Base-by-base conservation (phyloP, 2,797 vertebrate genomes). In the Mus caroli region DNA sequence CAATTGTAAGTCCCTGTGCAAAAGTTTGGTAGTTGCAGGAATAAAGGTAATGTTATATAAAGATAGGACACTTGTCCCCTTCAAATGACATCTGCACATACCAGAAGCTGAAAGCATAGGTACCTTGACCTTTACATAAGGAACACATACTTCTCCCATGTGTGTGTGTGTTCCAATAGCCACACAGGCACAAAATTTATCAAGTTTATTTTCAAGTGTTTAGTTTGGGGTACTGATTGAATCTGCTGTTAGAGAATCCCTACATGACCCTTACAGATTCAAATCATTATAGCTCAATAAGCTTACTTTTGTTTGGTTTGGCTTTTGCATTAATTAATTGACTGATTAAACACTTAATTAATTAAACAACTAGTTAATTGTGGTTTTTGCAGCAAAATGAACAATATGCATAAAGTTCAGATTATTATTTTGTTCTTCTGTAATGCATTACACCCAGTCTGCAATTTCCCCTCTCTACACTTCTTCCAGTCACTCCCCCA, bases 121-220 rank as follows among this genome's bases (percentile, higher is more conserved):
- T 15, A 62, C 0, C 90, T 91, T 88, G 31, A 46, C 84, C 34
- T 43, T 97, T 62, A 64, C 22, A 78, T 73, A 37, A 73, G 50
- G 93, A 86, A 31, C 77, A 8, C 6, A 73, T 9, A 14, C 56
- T 90, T 43, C 20, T 50, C 26, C 60, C 69, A 46, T n/a, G 11
- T 67, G 37, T 46, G 34, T 88, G 56, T 34, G 3, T 88, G 91
- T 75, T 94, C 52, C 31, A 15, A 84, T 69, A 71, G 31, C 9
- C 8, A 64, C 2, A n/a, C 0, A 0, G 91, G 5, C 19, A 90
- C 46, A 37, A 1, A 20, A 34, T 54, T 94, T 96, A 76, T 85
- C 82, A 96, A 94, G 88, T 88, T 91, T 43, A 37, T 88, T 50
- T 37, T 75, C 50, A 84, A 94, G 87, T 94, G 84, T 94, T 50